Base-by-base conservation (phyloP, 2,113 vertebrate species). In the Gopherus evgoodei region DNA sequence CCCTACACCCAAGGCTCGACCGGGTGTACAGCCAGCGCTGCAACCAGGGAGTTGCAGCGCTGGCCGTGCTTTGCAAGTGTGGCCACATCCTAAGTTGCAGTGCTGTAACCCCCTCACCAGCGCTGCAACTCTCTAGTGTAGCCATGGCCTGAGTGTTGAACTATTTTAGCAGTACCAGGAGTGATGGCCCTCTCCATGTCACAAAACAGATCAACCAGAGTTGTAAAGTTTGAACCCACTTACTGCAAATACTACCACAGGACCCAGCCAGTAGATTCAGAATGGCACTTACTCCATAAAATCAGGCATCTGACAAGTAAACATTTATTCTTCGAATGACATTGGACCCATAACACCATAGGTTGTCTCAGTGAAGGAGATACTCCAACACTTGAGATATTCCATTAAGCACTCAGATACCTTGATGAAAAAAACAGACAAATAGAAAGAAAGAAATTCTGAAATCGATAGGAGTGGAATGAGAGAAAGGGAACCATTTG, bases 141-240 rank as follows among this genome's bases (percentile, higher is more conserved):
- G 38, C 38, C 38, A 38, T 38, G 38, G 38, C 38, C 38, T 38
- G 38, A 84, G 93, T 79, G 69, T 65, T 95, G 65, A 94, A 88
- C 35, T 85, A 24, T 89, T 90, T 89, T 59, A 92, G 84, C 86
- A 79, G 89, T 89, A 91, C 90, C 90, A 44, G 8, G 69, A n/a
- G 86, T 93, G 82, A 87, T 95, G 93, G 92, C 81, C 75, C 35
- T 84, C 81, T 90, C 25, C 22, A 24, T 91, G 72, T 94, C 94
- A 85, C 89, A 95, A 57, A 90, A 93, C 92, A 9, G 44, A 78
- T 92, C 91, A 91, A 56, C 52, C 80, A 5, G 9, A 72, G 27
- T 27, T 50, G 11, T 92, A 27, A 93, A 92, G 50, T 53, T 9
- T n/a, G 86, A 10, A 52, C 78, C 84, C 59, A 17, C n/a, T 92